phyloP scores from a whole-genome alignment of 2,113 vertebrate species.

The Brienomyrus longianalis region DNA sequence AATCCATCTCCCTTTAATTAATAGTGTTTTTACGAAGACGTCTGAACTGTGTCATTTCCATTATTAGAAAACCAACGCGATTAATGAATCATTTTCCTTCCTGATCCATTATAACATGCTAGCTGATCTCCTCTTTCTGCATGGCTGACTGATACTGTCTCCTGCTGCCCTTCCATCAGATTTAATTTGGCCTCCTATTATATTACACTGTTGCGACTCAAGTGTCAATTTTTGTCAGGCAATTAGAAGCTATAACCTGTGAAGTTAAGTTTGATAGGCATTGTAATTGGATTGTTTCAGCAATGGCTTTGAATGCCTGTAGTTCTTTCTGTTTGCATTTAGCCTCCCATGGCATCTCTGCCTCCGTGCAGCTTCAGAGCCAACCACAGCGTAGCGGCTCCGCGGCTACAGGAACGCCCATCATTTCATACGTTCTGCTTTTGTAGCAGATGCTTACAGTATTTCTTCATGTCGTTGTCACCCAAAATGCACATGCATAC shows the following conservation, averaged over 20 bases:
- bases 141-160: slow-evolving; percentile 88
- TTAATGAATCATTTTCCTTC: slow-evolving; percentile 99
- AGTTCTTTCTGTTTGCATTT: slow-evolving; percentile 58
- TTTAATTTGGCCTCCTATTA: slow-evolving; percentile 99
- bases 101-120: slow-evolving; percentile 92
- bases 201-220: slow-evolving; percentile 98
- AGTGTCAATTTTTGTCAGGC: slow-evolving; percentile 99
- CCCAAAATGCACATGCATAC: not conserved
- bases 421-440: slow-evolving; percentile 30
- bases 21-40: slow-evolving; percentile 97
- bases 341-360: slow-evolving; percentile 63
- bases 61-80: slow-evolving; percentile 93
- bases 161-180: slow-evolving; percentile 99
- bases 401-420: slow-evolving; percentile 39
- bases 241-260: slow-evolving; percentile 99
- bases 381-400: slow-evolving; percentile 46
- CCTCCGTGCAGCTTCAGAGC: slow-evolving; percentile 53
- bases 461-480: slow-evolving; percentile 38
- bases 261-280: slow-evolving; percentile 99
- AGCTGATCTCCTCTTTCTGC: slow-evolving; percentile 91
- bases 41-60: slow-evolving; percentile 99
- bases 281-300: slow-evolving; percentile 99
- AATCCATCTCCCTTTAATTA: slow-evolving; percentile 99
- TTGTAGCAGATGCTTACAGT: slow-evolving; percentile 27
- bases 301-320: slow-evolving; percentile 82